Evolutionary conservation across 2,113 vertebrate genomes (phyloP), one percentile per base, ranked within the genome.

Genomic region (Epinephelus moara): DNA sequence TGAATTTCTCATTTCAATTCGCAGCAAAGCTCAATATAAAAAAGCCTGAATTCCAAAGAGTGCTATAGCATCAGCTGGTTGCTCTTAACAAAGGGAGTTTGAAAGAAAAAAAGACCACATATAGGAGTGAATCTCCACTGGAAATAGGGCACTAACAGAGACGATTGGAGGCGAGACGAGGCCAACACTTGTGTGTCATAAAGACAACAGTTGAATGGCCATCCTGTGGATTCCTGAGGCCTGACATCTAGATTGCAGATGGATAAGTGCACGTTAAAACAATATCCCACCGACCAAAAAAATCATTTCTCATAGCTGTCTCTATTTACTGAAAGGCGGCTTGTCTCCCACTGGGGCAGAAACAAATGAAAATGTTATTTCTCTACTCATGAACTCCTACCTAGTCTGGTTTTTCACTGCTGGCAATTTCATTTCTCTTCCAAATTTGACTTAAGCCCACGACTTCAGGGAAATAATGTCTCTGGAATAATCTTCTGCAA

Each of bases 351-450:
- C 96, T 96, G 97, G 97, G 96, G 95, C 95, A 93, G 96, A 97
- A 95, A 97, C 97, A 98, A 98, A 99, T 99, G 97, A 99, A 99
- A 98, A 99, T 98, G 97, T 99, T 99, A 98, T 99, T 98, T 98
- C 96, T 97, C 97, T 97, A 95, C 96, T 98, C 97, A 98, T 97
- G 98, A 97, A 98, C 97, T 98, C 97, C 96, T 97, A 98, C 97
- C 97, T 97, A 96, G 95, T 97, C 96, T 97, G 96, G 94, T 89
- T 97, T 97, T 97, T 97, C 96, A 97, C 96, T 97, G 96, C 96
- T 96, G 96, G 96, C 97, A 97, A 98, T 98, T 98, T 97, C 96
- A 98, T 97, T 97, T 97, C 96, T 96, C 96, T 95, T 97, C 96
- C 96, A 97, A 98, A 99, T 98, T 97, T 97, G 96, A 98, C 97